Evolutionary conservation across 2,797 vertebrate genomes (phyloP).

Genomic region (Odontamblyopus rebecca): DNA sequence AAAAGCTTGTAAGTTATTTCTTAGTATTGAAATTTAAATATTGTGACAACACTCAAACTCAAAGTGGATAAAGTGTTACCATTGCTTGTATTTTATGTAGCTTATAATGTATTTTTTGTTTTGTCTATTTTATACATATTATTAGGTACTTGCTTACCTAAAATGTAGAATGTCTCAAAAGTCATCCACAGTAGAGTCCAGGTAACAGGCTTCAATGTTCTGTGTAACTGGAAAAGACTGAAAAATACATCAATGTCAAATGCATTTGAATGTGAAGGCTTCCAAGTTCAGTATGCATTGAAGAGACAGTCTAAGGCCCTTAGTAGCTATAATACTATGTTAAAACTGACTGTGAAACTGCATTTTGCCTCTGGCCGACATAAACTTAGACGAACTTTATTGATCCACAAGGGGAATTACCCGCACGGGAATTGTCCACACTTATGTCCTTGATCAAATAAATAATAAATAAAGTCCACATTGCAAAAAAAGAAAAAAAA

Average conservation of each 20-base stretch:
- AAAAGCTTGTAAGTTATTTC: no score
- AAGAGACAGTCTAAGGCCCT: background rate
- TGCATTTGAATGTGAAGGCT: background rate
- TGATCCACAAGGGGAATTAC: no score
- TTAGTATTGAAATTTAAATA: no score
- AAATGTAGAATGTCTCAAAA: no score
- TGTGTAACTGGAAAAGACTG: background rate
- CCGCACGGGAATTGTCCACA: no score
- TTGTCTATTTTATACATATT: background rate
- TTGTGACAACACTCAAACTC: no score
- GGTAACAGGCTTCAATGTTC: background rate
- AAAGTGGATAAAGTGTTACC: background rate
- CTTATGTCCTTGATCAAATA: no score
- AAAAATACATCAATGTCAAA: background rate
- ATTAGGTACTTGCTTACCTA: background rate
- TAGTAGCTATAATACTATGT: background rate
- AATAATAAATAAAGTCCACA: background rate
- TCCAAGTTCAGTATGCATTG: background rate
- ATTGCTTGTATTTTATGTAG: background rate
- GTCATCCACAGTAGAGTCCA: background rate
- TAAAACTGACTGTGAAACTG: no score
- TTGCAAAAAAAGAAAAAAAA: background rate
- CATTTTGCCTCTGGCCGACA: no score
- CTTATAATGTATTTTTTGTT: background rate
- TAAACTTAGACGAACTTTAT: no score